Base-by-base conservation (phyloP, 2,113 vertebrate species). In the Chascanopsetta lugubris region DNA sequence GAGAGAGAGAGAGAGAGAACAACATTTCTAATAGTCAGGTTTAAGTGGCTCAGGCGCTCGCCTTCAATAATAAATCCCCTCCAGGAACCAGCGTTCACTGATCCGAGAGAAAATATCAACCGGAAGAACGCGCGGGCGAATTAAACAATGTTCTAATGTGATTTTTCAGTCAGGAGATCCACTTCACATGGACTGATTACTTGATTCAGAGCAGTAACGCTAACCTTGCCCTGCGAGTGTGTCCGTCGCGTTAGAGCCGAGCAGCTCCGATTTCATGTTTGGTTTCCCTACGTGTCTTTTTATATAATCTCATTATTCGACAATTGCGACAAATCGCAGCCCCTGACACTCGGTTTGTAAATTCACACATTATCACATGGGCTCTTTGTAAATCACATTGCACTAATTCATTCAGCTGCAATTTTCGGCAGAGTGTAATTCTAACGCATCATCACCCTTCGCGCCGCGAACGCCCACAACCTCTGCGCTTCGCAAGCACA, bases 371-470 rank as follows among this genome's bases (percentile, higher is more conserved):
- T 15, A 5, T 32, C 20, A 4, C 4, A 27, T 26, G 5, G 10
- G 4, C 2, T 34, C 17, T 22, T 29, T 17, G 11, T 4, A 25
- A 38, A 24, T 11, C 2, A n/a, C 61, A 20, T 6, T 34, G 11
- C n/a, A 49, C 45, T 2, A 30, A 65, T 61, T 25, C 3, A 46
- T 61, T 68, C 27, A 30, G 54, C 54, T 57, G 58, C 34, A 51
- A 62, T 42, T 40, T 30, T 36, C 40, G 29, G 11, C 7, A 34
- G 36, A 53, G 53, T 55, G 62, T 24, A 30, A 61, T 22, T 70
- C 13, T 56, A 22, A 58, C 48, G 60, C 75, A 75, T 69, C 18
- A 18, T 13, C 69, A 58, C 27, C 38, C 30, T 54, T 7, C 13
- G 21, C 9, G 38, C 27, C n/a, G 12, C 21, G 5, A 36, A 73